Conservation (phyloP, 2,797 vertebrate genomes). For the Sebastes cheni region DNA sequence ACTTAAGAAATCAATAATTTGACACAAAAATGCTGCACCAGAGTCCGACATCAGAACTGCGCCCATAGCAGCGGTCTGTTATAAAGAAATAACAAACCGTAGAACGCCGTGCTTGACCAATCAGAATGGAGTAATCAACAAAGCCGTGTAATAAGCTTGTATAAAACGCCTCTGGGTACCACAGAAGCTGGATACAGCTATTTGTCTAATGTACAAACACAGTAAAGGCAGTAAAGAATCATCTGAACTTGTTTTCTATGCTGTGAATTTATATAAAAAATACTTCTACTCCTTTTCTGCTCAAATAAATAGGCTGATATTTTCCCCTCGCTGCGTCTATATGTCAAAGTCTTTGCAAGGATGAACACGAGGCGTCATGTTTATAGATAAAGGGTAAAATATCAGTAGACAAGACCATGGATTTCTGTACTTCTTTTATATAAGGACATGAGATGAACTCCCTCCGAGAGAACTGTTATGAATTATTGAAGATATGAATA, state of each 20-base stretch:
- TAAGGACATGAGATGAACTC: conserved; percentile 45
- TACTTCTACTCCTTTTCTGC: background rate
- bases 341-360: background rate
- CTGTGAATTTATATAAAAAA: background rate
- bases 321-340: background rate
- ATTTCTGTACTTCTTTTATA: conserved; percentile 22
- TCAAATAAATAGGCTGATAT: background rate
- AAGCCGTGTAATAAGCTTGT: background rate
- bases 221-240: background rate
- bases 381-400: conserved; percentile 18
- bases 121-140: no score
- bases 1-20: no score
- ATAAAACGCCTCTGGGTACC: background rate
- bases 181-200: background rate
- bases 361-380: background rate
- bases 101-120: no score
- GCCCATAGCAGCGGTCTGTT: no score
- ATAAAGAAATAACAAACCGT: no score
- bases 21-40: no score
- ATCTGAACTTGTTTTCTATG: background rate
- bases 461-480: conserved; percentile 41
- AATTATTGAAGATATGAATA: conserved; percentile 73
- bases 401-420: conserved; percentile 21
- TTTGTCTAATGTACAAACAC: background rate
- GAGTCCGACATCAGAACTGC: no score